Evolutionary conservation across 2,888 invertebrate species (phyloP).

Genomic region (Drosophila picticornis): DNA sequence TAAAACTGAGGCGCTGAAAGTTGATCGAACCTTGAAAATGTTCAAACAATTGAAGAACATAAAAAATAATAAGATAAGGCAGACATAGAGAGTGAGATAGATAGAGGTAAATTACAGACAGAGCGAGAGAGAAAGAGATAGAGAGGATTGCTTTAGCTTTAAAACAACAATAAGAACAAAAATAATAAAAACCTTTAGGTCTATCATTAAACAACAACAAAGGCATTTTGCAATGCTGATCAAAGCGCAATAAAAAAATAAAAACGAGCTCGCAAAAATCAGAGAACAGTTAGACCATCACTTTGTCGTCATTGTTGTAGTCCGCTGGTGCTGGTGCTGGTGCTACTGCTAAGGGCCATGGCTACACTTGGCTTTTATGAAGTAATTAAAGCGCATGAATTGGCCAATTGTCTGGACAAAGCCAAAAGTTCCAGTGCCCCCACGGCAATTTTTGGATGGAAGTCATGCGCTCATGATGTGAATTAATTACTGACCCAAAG

Average conservation of each 20-base stretch:
- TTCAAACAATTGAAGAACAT: slow-evolving; percentile 52
- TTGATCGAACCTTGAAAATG: slow-evolving; percentile 77
- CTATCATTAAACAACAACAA: slow-evolving; percentile 64
- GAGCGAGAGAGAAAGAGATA: background rate
- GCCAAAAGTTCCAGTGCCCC: slow-evolving; percentile 40
- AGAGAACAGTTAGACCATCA: slow-evolving; percentile 63
- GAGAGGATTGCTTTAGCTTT: slow-evolving; percentile 24
- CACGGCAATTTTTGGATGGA: slow-evolving; percentile 35
- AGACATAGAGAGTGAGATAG: background rate
- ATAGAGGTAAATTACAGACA: background rate
- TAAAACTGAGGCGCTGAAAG: slow-evolving; percentile 39
- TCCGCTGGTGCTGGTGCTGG: slow-evolving; percentile 4
- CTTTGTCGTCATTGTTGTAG: slow-evolving; percentile 21
- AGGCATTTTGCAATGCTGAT: slow-evolving; percentile 31
- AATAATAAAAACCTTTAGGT: slow-evolving; percentile 46
- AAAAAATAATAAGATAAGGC: slow-evolving; percentile 28
- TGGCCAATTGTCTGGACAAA: slow-evolving; percentile 67
- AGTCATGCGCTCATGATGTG: slow-evolving; percentile 64
- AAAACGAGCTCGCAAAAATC: slow-evolving; percentile 46
- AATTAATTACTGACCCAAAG: slow-evolving; percentile 80
- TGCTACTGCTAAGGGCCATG: slow-evolving; percentile 50
- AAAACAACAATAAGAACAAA: slow-evolving; percentile 10
- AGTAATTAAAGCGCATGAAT: slow-evolving; percentile 79
- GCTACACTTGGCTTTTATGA: slow-evolving; percentile 63
- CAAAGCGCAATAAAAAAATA: slow-evolving; percentile 37